Evolutionary conservation across 1,140 invertebrate species (phyloP).

Genomic region (Papilio polytes): DNA sequence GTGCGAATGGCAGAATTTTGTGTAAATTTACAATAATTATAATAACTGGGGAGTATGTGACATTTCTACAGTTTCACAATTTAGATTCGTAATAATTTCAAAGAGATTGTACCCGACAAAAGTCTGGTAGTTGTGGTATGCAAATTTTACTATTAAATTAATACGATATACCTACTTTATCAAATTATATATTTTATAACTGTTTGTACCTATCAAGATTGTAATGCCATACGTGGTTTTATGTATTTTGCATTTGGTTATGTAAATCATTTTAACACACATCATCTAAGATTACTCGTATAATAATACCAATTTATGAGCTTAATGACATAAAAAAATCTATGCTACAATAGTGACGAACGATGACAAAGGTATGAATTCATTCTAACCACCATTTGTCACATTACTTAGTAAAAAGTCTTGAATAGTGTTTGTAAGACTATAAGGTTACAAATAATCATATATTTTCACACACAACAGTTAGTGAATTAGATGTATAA

Average conservation of each 20-base stretch:
- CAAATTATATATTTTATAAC: neutral
- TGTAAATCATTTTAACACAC: neutral
- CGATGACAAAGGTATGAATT: conserved; percentile 3
- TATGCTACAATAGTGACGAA: neutral
- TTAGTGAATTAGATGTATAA: neutral
- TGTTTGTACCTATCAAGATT: neutral
- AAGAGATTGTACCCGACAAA: too few relatives aligned
- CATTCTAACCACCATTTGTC: conserved; percentile 3
- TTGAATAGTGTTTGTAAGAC: neutral
- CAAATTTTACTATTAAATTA: neutral
- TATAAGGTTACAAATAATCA: neutral
- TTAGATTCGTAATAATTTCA: neutral
- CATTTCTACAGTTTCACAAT: neutral
- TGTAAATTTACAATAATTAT: neutral
- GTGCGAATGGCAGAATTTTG: neutral
- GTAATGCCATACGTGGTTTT: neutral
- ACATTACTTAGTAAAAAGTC: neutral
- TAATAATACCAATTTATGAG: neutral
- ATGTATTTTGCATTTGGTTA: neutral
- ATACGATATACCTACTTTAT: neutral
- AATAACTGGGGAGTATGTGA: neutral
- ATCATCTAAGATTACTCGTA: neutral
- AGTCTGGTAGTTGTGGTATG: too few relatives aligned
- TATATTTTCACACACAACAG: neutral
- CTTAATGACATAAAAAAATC: neutral